Evolutionary conservation across 2,888 invertebrate genomes (phyloP).

Genomic region (Elmis aenea): DNA sequence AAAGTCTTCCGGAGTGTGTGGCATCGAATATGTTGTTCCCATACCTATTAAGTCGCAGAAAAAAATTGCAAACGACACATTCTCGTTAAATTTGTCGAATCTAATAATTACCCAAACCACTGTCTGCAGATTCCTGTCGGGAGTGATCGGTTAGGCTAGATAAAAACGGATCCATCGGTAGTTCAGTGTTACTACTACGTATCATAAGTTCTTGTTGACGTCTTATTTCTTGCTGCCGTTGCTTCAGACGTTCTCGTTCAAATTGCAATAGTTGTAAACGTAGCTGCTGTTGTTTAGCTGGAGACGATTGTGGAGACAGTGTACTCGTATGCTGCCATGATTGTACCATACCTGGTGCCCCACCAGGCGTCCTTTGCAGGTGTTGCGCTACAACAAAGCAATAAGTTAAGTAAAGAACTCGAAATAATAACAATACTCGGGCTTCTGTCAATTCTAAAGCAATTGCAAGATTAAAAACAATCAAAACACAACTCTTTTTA

Average conservation of each 20-base stretch:
- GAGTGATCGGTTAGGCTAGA: constrained; percentile 82
- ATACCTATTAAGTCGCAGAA: constrained; percentile 49
- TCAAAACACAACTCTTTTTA: no score
- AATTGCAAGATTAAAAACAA: no score
- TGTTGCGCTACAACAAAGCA: constrained; percentile 47
- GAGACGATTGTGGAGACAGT: constrained; percentile 53
- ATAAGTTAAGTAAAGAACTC: no score
- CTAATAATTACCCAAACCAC: constrained; percentile 67
- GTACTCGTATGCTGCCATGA: constrained; percentile 42
- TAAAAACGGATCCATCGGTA: constrained; percentile 73
- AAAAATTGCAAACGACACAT: background rate
- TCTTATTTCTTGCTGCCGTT: constrained; percentile 84
- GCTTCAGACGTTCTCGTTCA: constrained; percentile 83
- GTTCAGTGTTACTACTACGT: constrained; percentile 59
- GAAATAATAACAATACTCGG: no score
- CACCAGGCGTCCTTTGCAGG: constrained; percentile 52
- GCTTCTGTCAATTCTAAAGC: no score
- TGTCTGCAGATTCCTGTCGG: constrained; percentile 91
- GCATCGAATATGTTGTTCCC: constrained; percentile 82
- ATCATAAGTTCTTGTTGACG: constrained; percentile 77
- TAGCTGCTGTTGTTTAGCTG: constrained; percentile 67
- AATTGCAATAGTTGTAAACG: constrained; percentile 79
- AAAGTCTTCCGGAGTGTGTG: constrained; percentile 91
- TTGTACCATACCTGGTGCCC: constrained; percentile 21
- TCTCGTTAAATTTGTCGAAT: background rate